Evolutionary conservation across 2,113 vertebrate species (phyloP).

Genomic region (Nesogale talazaci): DNA sequence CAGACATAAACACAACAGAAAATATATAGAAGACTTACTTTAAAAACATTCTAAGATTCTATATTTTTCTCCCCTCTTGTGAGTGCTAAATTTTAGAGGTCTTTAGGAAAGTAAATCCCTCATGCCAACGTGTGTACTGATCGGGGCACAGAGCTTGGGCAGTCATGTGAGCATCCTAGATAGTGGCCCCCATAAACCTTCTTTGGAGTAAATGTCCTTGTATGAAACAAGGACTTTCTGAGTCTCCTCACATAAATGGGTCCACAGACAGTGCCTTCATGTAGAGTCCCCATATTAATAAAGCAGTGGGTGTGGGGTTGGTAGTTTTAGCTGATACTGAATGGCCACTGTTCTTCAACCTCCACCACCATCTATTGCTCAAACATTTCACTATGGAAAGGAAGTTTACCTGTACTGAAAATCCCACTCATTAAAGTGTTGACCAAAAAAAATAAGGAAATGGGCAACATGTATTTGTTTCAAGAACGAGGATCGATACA

Average conservation of each 20-base stretch:
- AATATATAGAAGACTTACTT: not conserved
- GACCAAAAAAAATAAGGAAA: conserved; percentile 22
- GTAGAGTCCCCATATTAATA: not conserved
- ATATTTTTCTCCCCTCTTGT: not conserved
- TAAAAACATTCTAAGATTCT: not conserved
- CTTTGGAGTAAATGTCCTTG: not conserved
- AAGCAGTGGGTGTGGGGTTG: not conserved
- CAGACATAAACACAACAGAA: not conserved
- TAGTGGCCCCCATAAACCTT: not conserved
- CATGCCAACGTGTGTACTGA: not conserved
- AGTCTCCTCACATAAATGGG: not conserved
- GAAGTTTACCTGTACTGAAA: not conserved
- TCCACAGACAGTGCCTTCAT: not conserved
- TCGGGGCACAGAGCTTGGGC: not conserved
- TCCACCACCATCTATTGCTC: not conserved
- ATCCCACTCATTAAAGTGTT: not conserved
- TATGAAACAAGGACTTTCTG: not conserved
- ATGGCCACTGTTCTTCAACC: not conserved
- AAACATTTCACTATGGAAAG: not conserved
- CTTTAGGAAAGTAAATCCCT: not conserved
- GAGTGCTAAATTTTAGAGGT: not conserved
- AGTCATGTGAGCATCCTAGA: not conserved
- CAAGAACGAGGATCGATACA: not conserved
- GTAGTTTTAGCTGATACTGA: not conserved
- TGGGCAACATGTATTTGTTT: not conserved